Conservation (phyloP, 2,797 vertebrate genomes). For the Poeciliopsis paucimaculata region DNA sequence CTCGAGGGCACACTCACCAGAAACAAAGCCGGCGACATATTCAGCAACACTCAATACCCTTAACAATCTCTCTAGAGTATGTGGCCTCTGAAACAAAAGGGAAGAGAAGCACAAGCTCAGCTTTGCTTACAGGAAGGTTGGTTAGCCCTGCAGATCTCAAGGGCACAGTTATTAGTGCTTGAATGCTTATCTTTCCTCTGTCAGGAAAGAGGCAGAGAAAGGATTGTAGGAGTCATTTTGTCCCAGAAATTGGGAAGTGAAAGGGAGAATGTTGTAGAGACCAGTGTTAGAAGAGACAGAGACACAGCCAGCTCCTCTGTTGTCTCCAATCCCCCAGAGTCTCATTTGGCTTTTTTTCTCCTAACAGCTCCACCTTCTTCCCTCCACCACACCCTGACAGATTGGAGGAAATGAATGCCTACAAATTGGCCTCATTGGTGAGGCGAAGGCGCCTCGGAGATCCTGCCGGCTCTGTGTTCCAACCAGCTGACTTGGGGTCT, state of each 20-base stretch:
- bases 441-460: slow-evolving; percentile 42
- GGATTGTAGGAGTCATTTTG: slow-evolving; percentile 41
- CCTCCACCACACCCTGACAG: slow-evolving; percentile 51
- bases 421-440: slow-evolving; percentile 69
- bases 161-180: slow-evolving; percentile 6
- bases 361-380: slow-evolving; percentile 35
- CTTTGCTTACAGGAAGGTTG: slow-evolving; percentile 22
- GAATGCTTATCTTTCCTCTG: slow-evolving; percentile 34
- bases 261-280: slow-evolving; percentile 23
- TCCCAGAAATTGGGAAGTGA: slow-evolving; percentile 12
- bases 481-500: slow-evolving; percentile 36
- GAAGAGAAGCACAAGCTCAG: slow-evolving; percentile 13
- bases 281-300: slow-evolving; percentile 15
- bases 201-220: slow-evolving; percentile 7
- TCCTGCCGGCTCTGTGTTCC: slow-evolving; percentile 41
- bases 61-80: slow-evolving; percentile 43
- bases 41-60: slow-evolving; percentile 17
- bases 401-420: slow-evolving; percentile 68
- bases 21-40: slow-evolving; percentile 11
- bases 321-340: slow-evolving; percentile 62
- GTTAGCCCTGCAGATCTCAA: slow-evolving; percentile 18
- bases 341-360: slow-evolving; percentile 69
- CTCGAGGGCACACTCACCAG: not conserved
- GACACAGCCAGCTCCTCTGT: slow-evolving; percentile 43
- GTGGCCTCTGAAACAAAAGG: slow-evolving; percentile 19